These are phyloP conservation scores for Decapterus maruadsi DNA, from an alignment of 2,797 vertebrate genomes.

Conservation along the genomic window DNA sequence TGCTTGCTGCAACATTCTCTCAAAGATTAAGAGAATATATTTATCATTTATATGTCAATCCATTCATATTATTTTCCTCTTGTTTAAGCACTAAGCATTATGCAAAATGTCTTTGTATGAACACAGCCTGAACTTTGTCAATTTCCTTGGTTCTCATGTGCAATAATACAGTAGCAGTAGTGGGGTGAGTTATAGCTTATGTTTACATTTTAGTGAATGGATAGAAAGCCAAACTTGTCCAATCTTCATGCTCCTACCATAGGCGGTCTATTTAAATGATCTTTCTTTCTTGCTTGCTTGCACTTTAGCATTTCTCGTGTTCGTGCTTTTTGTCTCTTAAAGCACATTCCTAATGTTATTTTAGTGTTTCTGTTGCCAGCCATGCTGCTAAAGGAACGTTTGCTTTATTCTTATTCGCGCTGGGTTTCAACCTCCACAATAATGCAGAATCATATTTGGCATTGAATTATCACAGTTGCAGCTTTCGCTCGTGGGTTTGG, in stretches of 20 bases:
- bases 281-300: slow-evolving; percentile 8
- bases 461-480: too few species aligned
- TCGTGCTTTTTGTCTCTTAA: neutral
- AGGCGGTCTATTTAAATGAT: too few species aligned
- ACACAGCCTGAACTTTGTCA: neutral
- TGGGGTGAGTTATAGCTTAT: neutral
- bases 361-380: too few species aligned
- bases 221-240: neutral
- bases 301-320: too few species aligned
- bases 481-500: too few species aligned
- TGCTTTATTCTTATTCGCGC: too few species aligned
- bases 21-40: neutral
- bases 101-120: slow-evolving; percentile 8
- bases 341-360: slow-evolving; percentile 14
- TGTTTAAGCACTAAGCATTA: slow-evolving; percentile 1
- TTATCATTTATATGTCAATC: neutral
- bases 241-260: too few species aligned
- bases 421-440: too few species aligned
- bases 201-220: neutral
- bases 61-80: neutral
- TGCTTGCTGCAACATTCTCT: slow-evolving; percentile 5
- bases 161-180: neutral
- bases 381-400: too few species aligned
- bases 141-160: neutral
- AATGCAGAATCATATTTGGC: too few species aligned